Base-by-base conservation (phyloP, 2,797 vertebrate genomes). In the Tadarida brasiliensis region DNA sequence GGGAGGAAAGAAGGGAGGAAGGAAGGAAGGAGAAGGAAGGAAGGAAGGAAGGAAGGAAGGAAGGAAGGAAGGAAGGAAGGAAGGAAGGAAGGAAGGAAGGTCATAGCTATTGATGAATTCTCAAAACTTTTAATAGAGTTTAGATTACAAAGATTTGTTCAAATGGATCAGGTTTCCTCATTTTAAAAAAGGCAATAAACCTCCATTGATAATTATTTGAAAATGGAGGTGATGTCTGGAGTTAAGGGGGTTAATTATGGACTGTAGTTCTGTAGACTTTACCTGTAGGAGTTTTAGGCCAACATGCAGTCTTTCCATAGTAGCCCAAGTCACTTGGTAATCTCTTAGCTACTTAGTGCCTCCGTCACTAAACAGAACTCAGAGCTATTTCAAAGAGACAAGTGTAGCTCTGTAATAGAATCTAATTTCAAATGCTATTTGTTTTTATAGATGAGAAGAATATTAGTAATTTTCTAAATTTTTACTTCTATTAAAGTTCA, bases 381-480 rank as follows among this genome's bases (percentile, higher is more conserved):
- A 92, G 47, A 22, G 7, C 28, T 61, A 11, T 24, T 76, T 82
- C 39, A 82, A 39, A 83, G 68, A 80, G 33, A 88, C 22, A 67
- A 54, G n/a, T 61, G 12, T 65, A 59, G 15, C 68, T 35, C 61
- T 74, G 12, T 49, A 51, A 61, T 67, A 70, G 15, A 74, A 57
- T 71, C 68, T 80, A 15, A 76, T 92, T 92, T 94, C 59, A 90
- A 61, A 59, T 95, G 7, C 26, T 81, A 12, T 68, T 82, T 87
- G 54, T 61, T 83, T 90, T 61, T 71, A 17, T 61, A 77, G 68
- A 94, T 82, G 30, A 70, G 26, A 70, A 90, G 35, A 95, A 33
- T 51, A 74, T 24, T 70, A 86, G n/a, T 94, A 78, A 80, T 74
- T 94, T 67, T 71, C 30, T 93, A 49, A 85, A 74, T n/a, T 76